phyloP scores from a whole-genome alignment of 2,797 vertebrate species.

The Peromyscus eremicus region DNA sequence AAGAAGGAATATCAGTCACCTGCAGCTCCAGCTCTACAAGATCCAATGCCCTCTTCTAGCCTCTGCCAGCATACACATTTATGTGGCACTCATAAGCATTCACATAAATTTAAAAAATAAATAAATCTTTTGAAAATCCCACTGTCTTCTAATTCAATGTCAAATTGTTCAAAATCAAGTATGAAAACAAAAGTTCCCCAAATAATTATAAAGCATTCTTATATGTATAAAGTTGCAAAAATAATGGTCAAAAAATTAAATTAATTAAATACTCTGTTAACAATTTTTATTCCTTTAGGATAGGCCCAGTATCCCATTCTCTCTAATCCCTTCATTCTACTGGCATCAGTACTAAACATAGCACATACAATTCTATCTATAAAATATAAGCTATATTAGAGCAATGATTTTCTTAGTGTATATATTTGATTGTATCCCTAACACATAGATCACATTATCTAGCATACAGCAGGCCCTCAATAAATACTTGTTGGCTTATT shows the following conservation, averaged over 20 bases:
- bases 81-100: not conserved
- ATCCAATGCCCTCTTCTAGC: not conserved
- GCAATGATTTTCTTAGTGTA: not conserved
- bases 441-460: not conserved
- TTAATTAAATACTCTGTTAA: not conserved
- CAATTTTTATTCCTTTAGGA: not conserved
- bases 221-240: not conserved
- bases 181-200: slow-evolving; percentile 40
- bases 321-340: not conserved
- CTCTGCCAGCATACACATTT: not conserved
- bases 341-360: not conserved
- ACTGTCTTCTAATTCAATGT: not conserved
- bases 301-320: not conserved
- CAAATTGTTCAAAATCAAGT: slow-evolving; percentile 35
- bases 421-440: not conserved
- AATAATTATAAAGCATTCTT: slow-evolving; percentile 35
- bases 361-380: not conserved
- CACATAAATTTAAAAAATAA: not conserved
- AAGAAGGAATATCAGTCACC: not conserved
- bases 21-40: not conserved
- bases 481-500: slow-evolving; percentile 31
- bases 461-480: not conserved
- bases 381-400: not conserved
- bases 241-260: not conserved
- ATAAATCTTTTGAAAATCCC: not conserved